These are phyloP conservation scores for Holothuria scabra DNA, from an alignment of 53 echinoderm and acorn worm species.

Conservation along the genomic window DNA sequence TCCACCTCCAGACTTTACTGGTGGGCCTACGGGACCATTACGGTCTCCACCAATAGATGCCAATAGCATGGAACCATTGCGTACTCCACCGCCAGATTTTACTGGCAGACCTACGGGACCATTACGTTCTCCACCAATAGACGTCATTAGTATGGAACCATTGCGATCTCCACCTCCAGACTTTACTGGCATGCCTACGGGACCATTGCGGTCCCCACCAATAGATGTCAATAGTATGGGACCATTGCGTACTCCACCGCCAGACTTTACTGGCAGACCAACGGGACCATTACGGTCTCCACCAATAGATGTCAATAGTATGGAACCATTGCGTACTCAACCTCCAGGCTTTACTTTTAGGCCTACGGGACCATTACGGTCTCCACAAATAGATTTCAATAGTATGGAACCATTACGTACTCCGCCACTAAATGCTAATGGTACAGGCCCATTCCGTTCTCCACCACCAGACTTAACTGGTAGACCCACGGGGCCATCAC, in stretches of 20 bases:
- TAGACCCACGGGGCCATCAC: neutral
- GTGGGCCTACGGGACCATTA: too few relatives aligned
- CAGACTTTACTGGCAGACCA: neutral
- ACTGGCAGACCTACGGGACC: too few relatives aligned
- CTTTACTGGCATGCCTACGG: neutral
- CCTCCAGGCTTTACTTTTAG: neutral
- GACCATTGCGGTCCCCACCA: neutral
- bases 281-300: too few relatives aligned
- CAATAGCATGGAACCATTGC: too few relatives aligned
- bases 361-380: neutral
- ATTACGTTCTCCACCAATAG: too few relatives aligned
- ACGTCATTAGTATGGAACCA: neutral
- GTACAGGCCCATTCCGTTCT: neutral
- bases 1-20: too few relatives aligned
- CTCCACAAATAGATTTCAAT: neutral
- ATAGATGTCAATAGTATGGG: neutral
- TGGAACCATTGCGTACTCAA: neutral
- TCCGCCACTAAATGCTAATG: neutral
- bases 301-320: neutral
- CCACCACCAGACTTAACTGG: neutral
- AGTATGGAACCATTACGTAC: neutral
- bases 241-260: neutral
- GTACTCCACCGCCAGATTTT: neutral
- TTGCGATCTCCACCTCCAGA: neutral
- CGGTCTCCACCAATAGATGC: too few relatives aligned